Percentiles rank a stretch among this genome's conserved stretches.
Conservation (phyloP, 2,797 vertebrate genomes). For the Parambassis ranga region DNA sequence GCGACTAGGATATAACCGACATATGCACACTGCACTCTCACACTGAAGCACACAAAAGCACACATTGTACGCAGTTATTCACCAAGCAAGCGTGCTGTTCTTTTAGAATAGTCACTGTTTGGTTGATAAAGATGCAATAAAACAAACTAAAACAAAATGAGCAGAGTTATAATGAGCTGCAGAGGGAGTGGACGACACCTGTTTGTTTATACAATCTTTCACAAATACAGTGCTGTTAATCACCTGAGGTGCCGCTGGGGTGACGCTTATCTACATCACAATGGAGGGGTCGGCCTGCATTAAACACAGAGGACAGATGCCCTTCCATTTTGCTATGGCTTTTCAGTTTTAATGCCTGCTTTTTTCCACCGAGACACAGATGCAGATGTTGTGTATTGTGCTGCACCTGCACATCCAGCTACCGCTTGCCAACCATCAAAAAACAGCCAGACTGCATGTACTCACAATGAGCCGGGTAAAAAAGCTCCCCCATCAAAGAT, state of each 20-base stretch:
- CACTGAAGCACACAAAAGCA: conserved; percentile 15
- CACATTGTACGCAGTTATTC: neutral
- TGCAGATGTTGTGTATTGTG: conserved; percentile 72
- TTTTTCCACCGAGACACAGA: conserved; percentile 31
- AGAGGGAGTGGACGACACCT: conserved; percentile 75
- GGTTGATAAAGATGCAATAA: conserved; percentile 56
- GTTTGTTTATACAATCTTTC: conserved; percentile 71
- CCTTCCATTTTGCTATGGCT: conserved; percentile 60
- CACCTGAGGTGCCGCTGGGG: conserved; percentile 70
- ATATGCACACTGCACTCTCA: conserved; percentile 21
- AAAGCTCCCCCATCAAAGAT: conserved; percentile 28
- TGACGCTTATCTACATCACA: conserved; percentile 71
- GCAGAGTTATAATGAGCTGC: conserved; percentile 73
- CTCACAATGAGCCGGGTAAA: conserved; percentile 24
- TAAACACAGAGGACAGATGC: conserved; percentile 72
- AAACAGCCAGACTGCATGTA: conserved; percentile 23
- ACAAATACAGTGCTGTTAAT: conserved; percentile 70
- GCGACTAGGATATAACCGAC: conserved; percentile 51
- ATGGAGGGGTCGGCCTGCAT: conserved; percentile 58
- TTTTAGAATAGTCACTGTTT: conserved; percentile 43
- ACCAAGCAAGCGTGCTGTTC: conserved; percentile 14
- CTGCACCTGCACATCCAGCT: conserved; percentile 72
- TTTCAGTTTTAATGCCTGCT: conserved; percentile 59
- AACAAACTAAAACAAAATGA: conserved; percentile 59
- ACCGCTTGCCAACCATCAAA: conserved; percentile 46